These are phyloP conservation scores for Sitobion miscanthi DNA, from an alignment of 1,140 invertebrate genomes.

Conservation along the genomic window DNA sequence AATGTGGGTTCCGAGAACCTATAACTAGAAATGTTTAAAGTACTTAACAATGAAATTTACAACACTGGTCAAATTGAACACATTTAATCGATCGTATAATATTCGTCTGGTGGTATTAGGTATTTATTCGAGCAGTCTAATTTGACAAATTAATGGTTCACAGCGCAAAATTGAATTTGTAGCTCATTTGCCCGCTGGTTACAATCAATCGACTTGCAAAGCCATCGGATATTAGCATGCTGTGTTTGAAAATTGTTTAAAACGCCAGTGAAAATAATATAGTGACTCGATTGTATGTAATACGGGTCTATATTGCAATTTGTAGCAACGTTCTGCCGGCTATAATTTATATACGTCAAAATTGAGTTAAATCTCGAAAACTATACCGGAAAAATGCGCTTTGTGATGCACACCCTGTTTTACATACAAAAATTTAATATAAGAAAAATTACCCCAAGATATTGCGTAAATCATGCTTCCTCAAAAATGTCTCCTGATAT, in stretches of 20 bases:
- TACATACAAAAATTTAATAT: not conserved
- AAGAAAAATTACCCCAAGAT: not conserved
- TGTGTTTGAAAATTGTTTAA: not conserved
- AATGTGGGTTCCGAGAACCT: not conserved
- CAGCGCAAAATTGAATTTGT: not conserved
- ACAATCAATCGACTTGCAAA: not conserved
- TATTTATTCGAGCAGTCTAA: not conserved
- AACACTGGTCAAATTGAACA: not conserved
- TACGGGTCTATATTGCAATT: not conserved
- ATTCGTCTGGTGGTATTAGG: not conserved
- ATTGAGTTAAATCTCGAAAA: not conserved
- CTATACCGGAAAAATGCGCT: not conserved
- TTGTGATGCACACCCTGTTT: not conserved
- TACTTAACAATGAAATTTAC: not conserved
- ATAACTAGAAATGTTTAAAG: not conserved
- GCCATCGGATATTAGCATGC: not conserved
- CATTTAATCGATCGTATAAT: not conserved
- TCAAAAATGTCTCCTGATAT: not conserved
- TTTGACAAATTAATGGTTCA: not conserved
- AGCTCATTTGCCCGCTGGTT: not conserved
- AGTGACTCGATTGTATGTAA: not conserved
- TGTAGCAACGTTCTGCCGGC: not conserved
- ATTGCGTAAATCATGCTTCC: not conserved
- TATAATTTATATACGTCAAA: not conserved
- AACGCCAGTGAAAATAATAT: not conserved